A percentile compares a stretch with the other conserved stretches of the same genome.
Conservation (phyloP, 1,140 invertebrate genomes). For the Diabrotica virgifera region DNA sequence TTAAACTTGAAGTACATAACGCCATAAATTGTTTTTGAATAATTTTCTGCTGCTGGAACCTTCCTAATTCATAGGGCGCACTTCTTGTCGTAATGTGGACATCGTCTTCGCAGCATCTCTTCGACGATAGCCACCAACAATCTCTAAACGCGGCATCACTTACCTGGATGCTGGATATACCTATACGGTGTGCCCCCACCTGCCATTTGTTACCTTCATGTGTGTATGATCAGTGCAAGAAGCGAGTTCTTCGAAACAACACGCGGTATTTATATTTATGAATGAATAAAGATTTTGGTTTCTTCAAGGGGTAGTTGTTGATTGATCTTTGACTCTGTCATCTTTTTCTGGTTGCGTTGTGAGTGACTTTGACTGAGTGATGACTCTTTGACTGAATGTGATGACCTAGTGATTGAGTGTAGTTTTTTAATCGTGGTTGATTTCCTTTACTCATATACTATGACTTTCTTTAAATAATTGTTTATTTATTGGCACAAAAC, state of each 20-base stretch:
- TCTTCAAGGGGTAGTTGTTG: background rate
- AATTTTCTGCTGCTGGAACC: too few species aligned
- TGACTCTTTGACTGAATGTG: constrained; percentile 16
- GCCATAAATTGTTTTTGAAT: too few species aligned
- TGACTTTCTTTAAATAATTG: too few species aligned
- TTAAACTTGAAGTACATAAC: too few species aligned
- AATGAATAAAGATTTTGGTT: constrained; percentile 30
- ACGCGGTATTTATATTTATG: constrained; percentile 39
- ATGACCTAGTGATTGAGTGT: constrained; percentile 3
- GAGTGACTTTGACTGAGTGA: constrained; percentile 4
- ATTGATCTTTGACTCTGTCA: constrained; percentile 6
- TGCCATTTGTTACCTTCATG: constrained; percentile 48
- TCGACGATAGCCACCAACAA: background rate
- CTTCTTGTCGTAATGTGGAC: background rate
- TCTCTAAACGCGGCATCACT: constrained; percentile 38
- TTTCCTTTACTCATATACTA: too few species aligned
- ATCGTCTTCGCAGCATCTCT: background rate
- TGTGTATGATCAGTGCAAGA: constrained; percentile 50
- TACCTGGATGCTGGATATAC: constrained; percentile 45
- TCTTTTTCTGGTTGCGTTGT: constrained; percentile 8
- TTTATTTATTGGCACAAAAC: too few species aligned
- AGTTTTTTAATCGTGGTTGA: background rate
- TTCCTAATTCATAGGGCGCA: too few species aligned
- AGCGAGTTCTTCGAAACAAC: constrained; percentile 46
- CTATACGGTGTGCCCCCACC: constrained; percentile 45